Evolutionary conservation across 2,797 vertebrate genomes (phyloP).

Genomic region (Hapalemur alaotrensis): DNA sequence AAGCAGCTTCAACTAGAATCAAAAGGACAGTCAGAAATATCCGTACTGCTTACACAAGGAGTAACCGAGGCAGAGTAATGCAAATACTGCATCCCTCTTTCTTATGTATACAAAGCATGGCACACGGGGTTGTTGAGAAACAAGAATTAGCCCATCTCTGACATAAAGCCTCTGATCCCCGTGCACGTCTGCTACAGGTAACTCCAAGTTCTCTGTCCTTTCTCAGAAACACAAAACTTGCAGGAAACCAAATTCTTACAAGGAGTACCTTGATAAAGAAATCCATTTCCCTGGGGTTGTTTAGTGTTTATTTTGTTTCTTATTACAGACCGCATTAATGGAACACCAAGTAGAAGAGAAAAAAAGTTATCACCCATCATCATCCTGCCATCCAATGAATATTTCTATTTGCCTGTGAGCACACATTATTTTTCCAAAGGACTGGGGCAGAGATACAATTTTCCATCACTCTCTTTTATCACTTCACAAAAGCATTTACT

Average conservation of each 20-base stretch:
- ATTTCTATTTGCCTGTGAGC: not conserved
- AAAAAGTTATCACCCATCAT: not conserved
- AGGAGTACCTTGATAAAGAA: not conserved
- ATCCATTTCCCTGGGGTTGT: not conserved
- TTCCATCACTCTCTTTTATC: not conserved
- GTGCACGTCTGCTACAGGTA: not conserved
- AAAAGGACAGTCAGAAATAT: constrained; percentile 83
- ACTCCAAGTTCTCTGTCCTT: not conserved
- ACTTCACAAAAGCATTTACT: not conserved
- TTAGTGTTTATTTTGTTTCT: constrained; percentile 14
- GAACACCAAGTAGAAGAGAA: not conserved
- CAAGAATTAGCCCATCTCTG: not conserved
- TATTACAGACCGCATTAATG: not conserved
- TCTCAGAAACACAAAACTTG: not conserved
- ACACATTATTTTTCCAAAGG: not conserved
- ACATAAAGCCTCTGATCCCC: not conserved
- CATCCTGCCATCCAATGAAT: not conserved
- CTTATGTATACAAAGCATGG: not conserved
- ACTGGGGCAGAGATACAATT: not conserved
- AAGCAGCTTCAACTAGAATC: constrained; percentile 78
- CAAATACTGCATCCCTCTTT: constrained; percentile 37
- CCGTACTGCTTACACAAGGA: constrained; percentile 75
- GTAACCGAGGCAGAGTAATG: constrained; percentile 56
- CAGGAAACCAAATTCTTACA: not conserved
- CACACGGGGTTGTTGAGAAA: not conserved